Evolutionary conservation across 1,140 invertebrate species (phyloP).

Genomic region (Dendroctonus ponderosae): DNA sequence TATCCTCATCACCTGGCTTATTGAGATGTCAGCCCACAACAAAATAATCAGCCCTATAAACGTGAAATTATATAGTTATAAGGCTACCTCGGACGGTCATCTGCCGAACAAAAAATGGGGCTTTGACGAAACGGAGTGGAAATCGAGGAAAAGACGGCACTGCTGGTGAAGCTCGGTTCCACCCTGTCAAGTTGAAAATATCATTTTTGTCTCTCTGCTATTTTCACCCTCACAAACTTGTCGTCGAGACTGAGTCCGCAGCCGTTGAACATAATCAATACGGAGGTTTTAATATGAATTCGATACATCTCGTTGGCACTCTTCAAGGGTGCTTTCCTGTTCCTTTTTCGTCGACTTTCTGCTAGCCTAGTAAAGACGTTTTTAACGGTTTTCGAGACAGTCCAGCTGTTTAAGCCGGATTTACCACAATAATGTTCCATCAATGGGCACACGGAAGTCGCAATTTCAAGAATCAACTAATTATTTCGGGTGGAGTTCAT

Average conservation of each 20-base stretch:
- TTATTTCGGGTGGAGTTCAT: no score
- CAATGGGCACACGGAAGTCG: no score
- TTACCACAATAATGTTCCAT: no score
- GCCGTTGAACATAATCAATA: constrained; percentile 30
- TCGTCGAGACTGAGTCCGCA: constrained; percentile 18
- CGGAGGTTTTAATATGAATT: constrained; percentile 23
- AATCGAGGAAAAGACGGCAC: no score
- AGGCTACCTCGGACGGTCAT: no score
- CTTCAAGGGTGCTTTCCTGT: constrained; percentile 14
- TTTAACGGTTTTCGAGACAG: constrained; percentile 12
- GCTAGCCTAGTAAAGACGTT: constrained; percentile 7
- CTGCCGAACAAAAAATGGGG: no score
- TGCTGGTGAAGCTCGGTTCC: neutral
- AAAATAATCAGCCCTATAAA: no score
- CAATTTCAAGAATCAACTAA: no score
- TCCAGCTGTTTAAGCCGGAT: constrained; percentile 4
- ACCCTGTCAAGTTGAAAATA: constrained; percentile 16
- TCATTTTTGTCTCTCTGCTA: constrained; percentile 8
- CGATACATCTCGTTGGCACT: constrained; percentile 29
- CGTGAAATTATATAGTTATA: no score
- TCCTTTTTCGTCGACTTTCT: neutral
- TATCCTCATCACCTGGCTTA: no score
- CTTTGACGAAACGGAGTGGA: no score
- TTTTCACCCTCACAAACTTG: constrained; percentile 27
- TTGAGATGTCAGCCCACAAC: no score